phyloP scores from a whole-genome alignment of 1,140 invertebrate species.

The Calliphora vicina region DNA sequence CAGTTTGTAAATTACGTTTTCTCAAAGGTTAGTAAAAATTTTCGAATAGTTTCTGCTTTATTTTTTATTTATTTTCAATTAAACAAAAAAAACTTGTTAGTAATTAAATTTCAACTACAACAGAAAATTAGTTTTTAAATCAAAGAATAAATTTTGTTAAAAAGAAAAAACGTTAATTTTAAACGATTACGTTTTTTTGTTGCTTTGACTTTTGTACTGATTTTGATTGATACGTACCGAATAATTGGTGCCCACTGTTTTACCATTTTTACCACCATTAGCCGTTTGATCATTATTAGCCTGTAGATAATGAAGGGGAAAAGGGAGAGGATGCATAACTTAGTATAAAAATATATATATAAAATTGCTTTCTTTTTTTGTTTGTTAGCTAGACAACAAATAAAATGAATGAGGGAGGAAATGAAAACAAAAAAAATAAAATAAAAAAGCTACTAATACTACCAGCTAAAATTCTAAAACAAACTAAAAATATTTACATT shows the following conservation, averaged over 20 bases:
- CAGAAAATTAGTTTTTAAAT: not conserved
- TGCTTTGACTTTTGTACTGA: conserved; percentile 47
- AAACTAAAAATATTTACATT: not conserved
- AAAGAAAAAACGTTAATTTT: not conserved
- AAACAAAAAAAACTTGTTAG: conserved; percentile 1
- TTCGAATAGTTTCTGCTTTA: not conserved
- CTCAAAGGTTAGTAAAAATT: not conserved
- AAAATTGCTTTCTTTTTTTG: not conserved
- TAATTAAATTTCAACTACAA: conserved; percentile 10
- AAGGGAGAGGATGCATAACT: conserved; percentile 59
- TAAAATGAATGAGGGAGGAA: conserved; percentile 19
- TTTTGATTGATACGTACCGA: conserved; percentile 65
- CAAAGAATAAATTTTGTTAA: not conserved
- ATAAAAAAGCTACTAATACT: not conserved
- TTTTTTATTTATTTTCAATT: no score
- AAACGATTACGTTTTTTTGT: not conserved
- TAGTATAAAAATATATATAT: conserved; percentile 14
- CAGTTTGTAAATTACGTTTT: conserved; percentile 45
- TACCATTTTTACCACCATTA: conserved; percentile 64
- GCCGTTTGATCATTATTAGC: conserved; percentile 57
- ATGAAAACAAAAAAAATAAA: conserved; percentile 14
- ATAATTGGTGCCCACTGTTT: conserved; percentile 63
- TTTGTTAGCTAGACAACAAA: not conserved
- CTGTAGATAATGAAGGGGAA: conserved; percentile 62
- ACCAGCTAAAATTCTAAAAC: not conserved